phyloP scores from a whole-genome alignment of 2,888 invertebrate species.

The Dryocosmus kuriphilus region DNA sequence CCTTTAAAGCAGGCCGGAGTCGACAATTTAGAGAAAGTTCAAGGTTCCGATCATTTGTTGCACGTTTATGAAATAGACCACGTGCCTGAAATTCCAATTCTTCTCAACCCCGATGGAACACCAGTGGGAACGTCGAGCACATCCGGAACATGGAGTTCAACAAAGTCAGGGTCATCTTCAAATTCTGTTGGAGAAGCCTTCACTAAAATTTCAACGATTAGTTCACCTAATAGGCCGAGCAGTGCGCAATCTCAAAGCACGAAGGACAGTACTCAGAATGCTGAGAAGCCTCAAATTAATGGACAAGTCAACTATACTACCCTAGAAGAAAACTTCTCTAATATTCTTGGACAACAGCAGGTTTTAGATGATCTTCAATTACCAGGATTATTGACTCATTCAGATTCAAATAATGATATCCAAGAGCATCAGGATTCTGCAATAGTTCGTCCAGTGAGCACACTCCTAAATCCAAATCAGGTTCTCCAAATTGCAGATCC shows the following conservation, averaged over 20 bases:
- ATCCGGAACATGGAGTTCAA: slow-evolving; percentile 23
- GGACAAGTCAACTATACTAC: slow-evolving; percentile 58
- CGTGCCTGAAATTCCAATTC: slow-evolving; percentile 73
- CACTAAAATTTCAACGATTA: slow-evolving; percentile 66
- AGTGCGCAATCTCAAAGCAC: slow-evolving; percentile 78
- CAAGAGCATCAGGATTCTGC: slow-evolving; percentile 59
- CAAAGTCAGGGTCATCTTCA: slow-evolving; percentile 49
- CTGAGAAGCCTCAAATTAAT: slow-evolving; percentile 63
- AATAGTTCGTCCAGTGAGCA: slow-evolving; percentile 67
- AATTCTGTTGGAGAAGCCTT: slow-evolving; percentile 57
- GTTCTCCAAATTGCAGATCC: slow-evolving; percentile 75
- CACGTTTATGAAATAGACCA: slow-evolving; percentile 72
- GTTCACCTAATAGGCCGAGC: slow-evolving; percentile 63
- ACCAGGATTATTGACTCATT: slow-evolving; percentile 67
- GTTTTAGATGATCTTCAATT: slow-evolving; percentile 70
- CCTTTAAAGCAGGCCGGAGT: slow-evolving; percentile 77
- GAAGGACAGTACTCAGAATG: slow-evolving; percentile 78
- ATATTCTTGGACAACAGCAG: slow-evolving; percentile 68
- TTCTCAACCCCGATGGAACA: slow-evolving; percentile 72
- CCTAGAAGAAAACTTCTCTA: slow-evolving; percentile 65
- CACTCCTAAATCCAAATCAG: slow-evolving; percentile 71
- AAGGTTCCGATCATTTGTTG: slow-evolving; percentile 57
- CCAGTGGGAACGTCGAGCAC: slow-evolving; percentile 63
- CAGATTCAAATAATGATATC: slow-evolving; percentile 68
- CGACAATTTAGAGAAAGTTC: slow-evolving; percentile 39